Evolutionary conservation across 2,113 vertebrate genomes (phyloP).

Genomic region (Tretioscincus oriximinensis): DNA sequence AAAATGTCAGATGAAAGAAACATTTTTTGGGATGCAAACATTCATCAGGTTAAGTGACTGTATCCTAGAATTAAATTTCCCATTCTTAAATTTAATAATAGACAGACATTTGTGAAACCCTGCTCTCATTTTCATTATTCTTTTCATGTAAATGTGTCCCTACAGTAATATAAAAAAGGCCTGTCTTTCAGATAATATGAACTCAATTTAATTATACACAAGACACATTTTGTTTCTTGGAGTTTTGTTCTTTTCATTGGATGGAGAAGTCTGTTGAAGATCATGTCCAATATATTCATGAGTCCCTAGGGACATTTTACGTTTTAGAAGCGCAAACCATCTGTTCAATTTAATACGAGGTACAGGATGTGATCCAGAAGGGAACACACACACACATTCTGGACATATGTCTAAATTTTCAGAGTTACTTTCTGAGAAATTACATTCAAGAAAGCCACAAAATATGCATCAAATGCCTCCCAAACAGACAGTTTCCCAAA

Average conservation of each 20-base stretch:
- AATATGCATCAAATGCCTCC: not conserved
- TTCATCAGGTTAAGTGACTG: constrained; percentile 28
- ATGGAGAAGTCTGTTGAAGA: constrained; percentile 33
- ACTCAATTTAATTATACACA: constrained; percentile 17
- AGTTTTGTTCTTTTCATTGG: not conserved
- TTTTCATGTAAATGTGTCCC: constrained; percentile 25
- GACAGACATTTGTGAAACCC: not conserved
- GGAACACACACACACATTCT: constrained; percentile 17
- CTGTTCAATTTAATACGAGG: constrained; percentile 26
- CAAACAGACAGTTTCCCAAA: not conserved
- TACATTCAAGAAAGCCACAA: not conserved
- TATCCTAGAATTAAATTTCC: constrained; percentile 29
- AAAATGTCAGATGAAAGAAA: not conserved
- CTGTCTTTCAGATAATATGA: constrained; percentile 26
- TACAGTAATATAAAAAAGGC: constrained; percentile 19
- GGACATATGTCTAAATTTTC: not conserved
- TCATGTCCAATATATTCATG: constrained; percentile 13
- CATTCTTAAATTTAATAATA: constrained; percentile 15
- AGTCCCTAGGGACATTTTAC: constrained; percentile 10
- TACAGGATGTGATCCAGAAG: constrained; percentile 25
- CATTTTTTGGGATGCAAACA: constrained; percentile 21
- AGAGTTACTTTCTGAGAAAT: not conserved
- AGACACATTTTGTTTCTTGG: constrained; percentile 4
- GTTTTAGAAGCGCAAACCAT: constrained; percentile 33
- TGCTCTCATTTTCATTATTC: not conserved